These are phyloP conservation scores for Equus przewalskii DNA, from an alignment of 2,113 vertebrate species.

Conservation along the genomic window DNA sequence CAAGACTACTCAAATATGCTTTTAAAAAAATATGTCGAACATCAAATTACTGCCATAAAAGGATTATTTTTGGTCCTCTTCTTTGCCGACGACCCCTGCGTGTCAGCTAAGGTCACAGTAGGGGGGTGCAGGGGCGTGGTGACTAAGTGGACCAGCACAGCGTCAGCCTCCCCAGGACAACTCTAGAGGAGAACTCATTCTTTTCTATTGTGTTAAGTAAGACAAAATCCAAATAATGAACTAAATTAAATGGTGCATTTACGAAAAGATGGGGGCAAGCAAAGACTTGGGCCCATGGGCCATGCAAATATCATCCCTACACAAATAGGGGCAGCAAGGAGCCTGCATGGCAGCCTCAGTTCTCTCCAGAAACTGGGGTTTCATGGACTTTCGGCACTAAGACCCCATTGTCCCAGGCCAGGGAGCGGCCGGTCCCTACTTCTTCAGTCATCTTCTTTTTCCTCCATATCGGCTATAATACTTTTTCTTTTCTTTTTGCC, in stretches of 20 bases:
- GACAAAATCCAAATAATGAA: not conserved
- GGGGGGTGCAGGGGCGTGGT: not conserved
- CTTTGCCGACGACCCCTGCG: not conserved
- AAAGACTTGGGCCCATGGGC: too few species aligned
- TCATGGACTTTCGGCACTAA: accelerated
- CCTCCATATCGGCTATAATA: too few species aligned
- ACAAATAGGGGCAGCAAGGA: not conserved
- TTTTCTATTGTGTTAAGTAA: not conserved
- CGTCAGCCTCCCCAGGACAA: not conserved
- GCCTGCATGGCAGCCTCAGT: too few species aligned
- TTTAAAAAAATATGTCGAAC: not conserved
- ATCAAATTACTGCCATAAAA: not conserved
- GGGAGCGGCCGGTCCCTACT: not conserved
- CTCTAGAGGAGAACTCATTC: not conserved
- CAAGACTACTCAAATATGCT: not conserved
- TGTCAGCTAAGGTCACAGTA: not conserved
- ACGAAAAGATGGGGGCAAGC: too few species aligned
- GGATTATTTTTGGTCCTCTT: not conserved
- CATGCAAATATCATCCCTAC: too few species aligned
- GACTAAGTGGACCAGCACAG: too few species aligned
- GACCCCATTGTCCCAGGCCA: too few species aligned
- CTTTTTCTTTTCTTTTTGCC: not conserved
- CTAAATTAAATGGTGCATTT: too few species aligned
- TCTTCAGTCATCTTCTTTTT: not conserved
- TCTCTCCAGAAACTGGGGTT: too few species aligned